These are phyloP conservation scores for Mycogona germanica DNA, from an alignment of 2,888 invertebrate genomes.

Conservation along the genomic window DNA sequence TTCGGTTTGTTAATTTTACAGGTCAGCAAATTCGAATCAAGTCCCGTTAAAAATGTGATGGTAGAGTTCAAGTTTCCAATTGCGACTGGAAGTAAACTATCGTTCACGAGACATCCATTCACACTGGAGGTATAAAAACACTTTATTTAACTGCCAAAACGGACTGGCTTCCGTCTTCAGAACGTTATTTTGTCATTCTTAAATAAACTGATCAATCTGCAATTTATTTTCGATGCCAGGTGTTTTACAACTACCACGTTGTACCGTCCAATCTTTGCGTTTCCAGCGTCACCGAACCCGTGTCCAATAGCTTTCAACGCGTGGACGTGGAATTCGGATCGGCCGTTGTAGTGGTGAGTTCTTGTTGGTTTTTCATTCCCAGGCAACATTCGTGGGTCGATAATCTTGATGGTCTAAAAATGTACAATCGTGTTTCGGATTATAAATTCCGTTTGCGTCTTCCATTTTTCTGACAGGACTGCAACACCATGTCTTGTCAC, in stretches of 20 bases:
- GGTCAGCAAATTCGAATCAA: conserved; percentile 9
- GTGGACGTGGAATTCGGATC: conserved; percentile 3
- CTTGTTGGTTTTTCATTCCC: background rate
- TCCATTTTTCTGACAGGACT: conserved; percentile 9
- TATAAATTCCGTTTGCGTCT: too few relatives aligned
- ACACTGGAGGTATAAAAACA: background rate
- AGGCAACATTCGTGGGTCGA: background rate
- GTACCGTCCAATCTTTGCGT: background rate
- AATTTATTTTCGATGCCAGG: background rate
- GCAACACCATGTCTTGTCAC: conserved; percentile 11
- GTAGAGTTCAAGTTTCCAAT: conserved; percentile 15
- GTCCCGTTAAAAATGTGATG: background rate
- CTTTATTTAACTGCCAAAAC: background rate
- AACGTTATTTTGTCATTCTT: background rate
- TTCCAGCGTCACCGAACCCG: background rate
- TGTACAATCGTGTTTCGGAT: too few relatives aligned
- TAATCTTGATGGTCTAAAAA: too few relatives aligned
- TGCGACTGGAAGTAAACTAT: background rate
- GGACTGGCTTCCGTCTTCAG: background rate
- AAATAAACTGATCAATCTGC: background rate
- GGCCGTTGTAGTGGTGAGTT: conserved; percentile 10
- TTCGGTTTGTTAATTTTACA: conserved; percentile 1
- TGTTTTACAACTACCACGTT: conserved; percentile 1
- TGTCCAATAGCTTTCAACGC: background rate
- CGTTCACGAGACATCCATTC: conserved; percentile 1